phyloP scores from a whole-genome alignment of 2,888 invertebrate genomes.

The Leptura quadrifasciata region DNA sequence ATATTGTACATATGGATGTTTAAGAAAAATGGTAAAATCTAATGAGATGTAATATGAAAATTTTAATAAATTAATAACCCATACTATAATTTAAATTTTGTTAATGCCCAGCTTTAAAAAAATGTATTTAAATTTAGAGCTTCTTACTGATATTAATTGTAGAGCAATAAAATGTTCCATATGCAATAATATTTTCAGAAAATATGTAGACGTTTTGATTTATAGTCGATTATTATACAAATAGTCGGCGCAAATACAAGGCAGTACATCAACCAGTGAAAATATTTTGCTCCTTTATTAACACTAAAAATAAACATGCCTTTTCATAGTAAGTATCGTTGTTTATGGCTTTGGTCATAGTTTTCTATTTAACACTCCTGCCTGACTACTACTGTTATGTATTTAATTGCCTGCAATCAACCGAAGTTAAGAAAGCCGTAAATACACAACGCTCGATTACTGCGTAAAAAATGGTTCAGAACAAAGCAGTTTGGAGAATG shows the following conservation, averaged over 20 bases:
- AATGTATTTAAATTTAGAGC: no score
- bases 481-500: background rate
- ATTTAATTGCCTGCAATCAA: slow-evolving; percentile 38
- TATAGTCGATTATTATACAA: slow-evolving; percentile 22
- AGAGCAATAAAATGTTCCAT: no score
- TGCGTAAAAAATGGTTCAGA: background rate
- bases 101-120: no score
- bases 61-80: no score
- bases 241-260: slow-evolving; percentile 16
- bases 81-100: no score
- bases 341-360: slow-evolving; percentile 32
- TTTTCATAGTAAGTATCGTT: slow-evolving; percentile 18
- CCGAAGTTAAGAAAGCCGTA: slow-evolving; percentile 22
- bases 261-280: slow-evolving; percentile 18
- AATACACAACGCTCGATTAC: slow-evolving; percentile 19
- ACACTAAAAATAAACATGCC: slow-evolving; percentile 28
- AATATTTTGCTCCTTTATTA: slow-evolving; percentile 29
- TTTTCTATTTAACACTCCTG: slow-evolving; percentile 38
- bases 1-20: no score
- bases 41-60: no score
- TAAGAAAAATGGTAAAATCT: no score
- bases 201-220: slow-evolving; percentile 4
- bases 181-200: background rate
- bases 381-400: slow-evolving; percentile 22
- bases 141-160: no score